Base-by-base conservation (phyloP, 2,797 vertebrate genomes). In the Pantherophis vulpinus region DNA sequence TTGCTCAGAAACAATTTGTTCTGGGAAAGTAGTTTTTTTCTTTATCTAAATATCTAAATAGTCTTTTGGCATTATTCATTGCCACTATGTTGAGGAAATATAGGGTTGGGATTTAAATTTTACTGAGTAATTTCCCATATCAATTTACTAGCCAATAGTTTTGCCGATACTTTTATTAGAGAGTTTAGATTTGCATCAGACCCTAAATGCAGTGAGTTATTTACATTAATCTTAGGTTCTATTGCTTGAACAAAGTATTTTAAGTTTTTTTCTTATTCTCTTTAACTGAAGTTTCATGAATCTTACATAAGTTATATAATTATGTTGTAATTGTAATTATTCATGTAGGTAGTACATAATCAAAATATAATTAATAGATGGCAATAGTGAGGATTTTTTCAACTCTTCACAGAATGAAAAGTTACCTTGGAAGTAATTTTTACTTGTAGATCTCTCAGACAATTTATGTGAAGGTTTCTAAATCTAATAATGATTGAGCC, bases 131-230 rank as follows among this genome's bases (percentile, higher is more conserved):
- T 87, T 37, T 66, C 51, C 51, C 90, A n/a, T 51, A 58, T 13
- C 11, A 55, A 90, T 63, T 89, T 93, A 70, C 87, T 91, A 74
- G 27, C 61, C 55, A 93, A 74, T 88, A 90, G 91, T 55, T 87
- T 93, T 91, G 87, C 14, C 70, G 42, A 88, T n/a, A 29, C 51
- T 51, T 91, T 88, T 93, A 55, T 91, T 61, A 91, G 59, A 55
- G 51, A 32, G 32, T 58, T 87, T 87, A 63, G 47, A 32, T 51
- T 90, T 93, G 14, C 2, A 55, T 37, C 29, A 32, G 60, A 79
- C 55, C 29, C 23, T 56, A 74, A 54, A 63, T 56, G 83, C 2
- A 63, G 12, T 87, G 12, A 66, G 87, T 79, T 87, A 74, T 93
- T 87, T 93, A 23, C 32, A 42, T 27, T 93, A 70, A 6, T 59